A percentile compares a stretch with the other conserved stretches of the same genome.
Evolutionary conservation across 2,797 vertebrate species (phyloP).

Genomic region (Silurus lanzhouensis): DNA sequence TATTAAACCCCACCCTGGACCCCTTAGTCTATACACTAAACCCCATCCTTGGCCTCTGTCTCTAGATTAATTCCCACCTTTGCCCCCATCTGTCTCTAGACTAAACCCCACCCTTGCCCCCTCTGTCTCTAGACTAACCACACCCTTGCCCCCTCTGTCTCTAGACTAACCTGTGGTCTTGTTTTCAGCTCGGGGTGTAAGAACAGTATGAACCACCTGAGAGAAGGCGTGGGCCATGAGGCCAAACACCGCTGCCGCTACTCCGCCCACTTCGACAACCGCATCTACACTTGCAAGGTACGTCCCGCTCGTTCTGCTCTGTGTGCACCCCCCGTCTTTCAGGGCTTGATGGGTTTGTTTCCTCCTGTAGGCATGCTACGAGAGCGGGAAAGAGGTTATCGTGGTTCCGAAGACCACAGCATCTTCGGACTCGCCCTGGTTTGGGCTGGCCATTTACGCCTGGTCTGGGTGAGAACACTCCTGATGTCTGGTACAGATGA

Average conservation of each 20-base stretch:
- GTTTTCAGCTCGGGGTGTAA: slow-evolving; percentile 88
- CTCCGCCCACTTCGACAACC: slow-evolving; percentile 93
- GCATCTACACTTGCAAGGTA: slow-evolving; percentile 96
- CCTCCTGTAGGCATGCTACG: slow-evolving; percentile 86
- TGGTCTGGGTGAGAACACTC: slow-evolving; percentile 93
- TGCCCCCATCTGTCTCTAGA: neutral
- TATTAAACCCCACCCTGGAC: neutral
- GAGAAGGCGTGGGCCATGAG: slow-evolving; percentile 88
- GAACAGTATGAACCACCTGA: slow-evolving; percentile 98
- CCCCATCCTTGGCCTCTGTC: neutral
- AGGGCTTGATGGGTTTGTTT: slow-evolving; percentile 45
- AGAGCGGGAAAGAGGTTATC: slow-evolving; percentile 93
- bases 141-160: neutral
- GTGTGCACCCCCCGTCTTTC: no score
- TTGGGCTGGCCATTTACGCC: slow-evolving; percentile 96
- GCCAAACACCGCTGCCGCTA: slow-evolving; percentile 94
- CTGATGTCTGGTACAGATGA: neutral
- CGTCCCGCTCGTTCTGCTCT: slow-evolving; percentile 51
- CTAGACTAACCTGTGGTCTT: neutral
- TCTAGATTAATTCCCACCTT: neutral
- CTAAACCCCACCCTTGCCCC: neutral
- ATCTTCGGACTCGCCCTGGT: slow-evolving; percentile 97
- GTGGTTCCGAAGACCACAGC: slow-evolving; percentile 98
- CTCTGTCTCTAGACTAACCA: neutral
- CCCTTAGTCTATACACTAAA: neutral